Evolutionary conservation across 2,888 invertebrate genomes (phyloP), one percentile per base, ranked within the genome.

Genomic region (Lasioglossum malachurum): DNA sequence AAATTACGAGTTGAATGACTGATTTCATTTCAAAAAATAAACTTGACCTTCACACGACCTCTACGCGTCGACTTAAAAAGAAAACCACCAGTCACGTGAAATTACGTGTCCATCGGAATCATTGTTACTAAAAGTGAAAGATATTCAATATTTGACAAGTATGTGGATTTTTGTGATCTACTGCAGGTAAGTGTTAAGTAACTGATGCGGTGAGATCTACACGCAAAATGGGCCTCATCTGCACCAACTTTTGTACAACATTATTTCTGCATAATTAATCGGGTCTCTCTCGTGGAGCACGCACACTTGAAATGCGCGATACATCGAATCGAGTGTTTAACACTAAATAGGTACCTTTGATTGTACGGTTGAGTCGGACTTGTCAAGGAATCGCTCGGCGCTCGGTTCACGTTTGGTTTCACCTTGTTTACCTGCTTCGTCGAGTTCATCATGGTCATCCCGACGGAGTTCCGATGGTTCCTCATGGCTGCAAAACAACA

Each of bases 361-460:
- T 97, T 97, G 95, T 97, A 97, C 89, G 97, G 97, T 89, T 97
- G 96, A 94, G 94, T 96, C 75, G 97, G 97, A 92, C 96, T 96
- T 80, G 96, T 97, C 95, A 97, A 96, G 96, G 97, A 97, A 93
- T 98, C 98, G 64, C 97, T 97, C 78, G 97, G 96, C 84, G 97
- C 97, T 95, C 98, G 96, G 94, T 97, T 98, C 86, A 98, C 98
- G 93, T 97, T 98, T 73, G 98, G 98, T 95, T 98, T 98, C 93
- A 98, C 98, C 95, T 98, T 98, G 96, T 98, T 98, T 95, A 98
- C 98, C 96, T 98, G 98, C 94, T 98, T 97, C 91, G 97, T 97
- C 71, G 97, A 97, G 95, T 97, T 97, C 95, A 97, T 97, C 93
- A 97, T 96, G 91, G 96, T 96, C 89, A 96, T 96, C 95, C 97